Evolutionary conservation across 2,797 vertebrate species (phyloP), one percentile per base, ranked within the genome.

Genomic region (Leptodactylus fallax): DNA sequence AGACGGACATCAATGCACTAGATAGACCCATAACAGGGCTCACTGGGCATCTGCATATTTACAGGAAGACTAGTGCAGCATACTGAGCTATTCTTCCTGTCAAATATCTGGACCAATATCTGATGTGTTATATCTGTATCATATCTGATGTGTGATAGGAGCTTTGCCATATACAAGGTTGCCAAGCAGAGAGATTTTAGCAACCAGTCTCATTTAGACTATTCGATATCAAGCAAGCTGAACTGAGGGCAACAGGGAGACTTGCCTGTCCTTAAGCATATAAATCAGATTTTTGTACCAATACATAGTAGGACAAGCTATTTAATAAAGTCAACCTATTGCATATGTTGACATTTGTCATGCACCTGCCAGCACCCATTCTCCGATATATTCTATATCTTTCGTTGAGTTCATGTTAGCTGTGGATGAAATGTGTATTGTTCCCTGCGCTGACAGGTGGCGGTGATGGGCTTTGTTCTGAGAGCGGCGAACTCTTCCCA

Each of bases 321-420:
- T 7, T 45, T 72, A 72, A 19, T 36, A 8, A 21, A 74, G 19
- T 51, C 72, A 51, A 12, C 47, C 11, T 0, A 19, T 11, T 9
- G 69, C 69, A 17, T 45, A 45, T 19, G 36, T 51, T 12, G 13
- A 6, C 12, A 53, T 13, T 53, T 23, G 47, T 13, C 21, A 5
- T 53, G 74, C 74, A 77, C 47, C 74, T 77, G 74, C 74, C 23
- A 23, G 21, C 74, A n/a, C 11, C 49, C 74, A 53, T 53, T n/a
- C 19, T 51, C 21, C 74, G 14, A 53, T 53, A 77, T 23, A 51
- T 53, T 53, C 45, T 77, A 77, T 51, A 53, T 77, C 10, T 79
- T 56, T 79, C 13, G 0, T n/a, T 14, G 51, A 23, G 6, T 53
- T 23, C 49, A 36, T 36, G 36, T 36, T 53, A 25, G 17, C 23